Conservation (phyloP, 2,113 vertebrate genomes). For the Amphilophus citrinellus region DNA sequence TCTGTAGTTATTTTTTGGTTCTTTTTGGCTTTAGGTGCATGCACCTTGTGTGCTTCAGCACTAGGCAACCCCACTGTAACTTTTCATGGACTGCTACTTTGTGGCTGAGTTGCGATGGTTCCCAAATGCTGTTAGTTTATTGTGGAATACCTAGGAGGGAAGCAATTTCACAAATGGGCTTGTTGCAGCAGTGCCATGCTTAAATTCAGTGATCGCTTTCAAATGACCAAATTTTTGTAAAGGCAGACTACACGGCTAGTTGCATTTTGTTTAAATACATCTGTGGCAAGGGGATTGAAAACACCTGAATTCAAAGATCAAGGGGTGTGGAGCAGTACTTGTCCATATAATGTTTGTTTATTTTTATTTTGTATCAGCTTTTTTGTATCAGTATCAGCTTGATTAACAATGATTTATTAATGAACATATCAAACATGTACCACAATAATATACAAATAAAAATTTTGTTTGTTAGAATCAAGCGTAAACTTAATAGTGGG, state of each 20-base stretch:
- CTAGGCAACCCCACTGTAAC: too few species aligned
- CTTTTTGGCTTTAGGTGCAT: too few species aligned
- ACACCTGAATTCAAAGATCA: not conserved
- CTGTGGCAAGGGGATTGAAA: not conserved
- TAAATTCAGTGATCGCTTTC: not conserved
- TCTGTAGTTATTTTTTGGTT: too few species aligned
- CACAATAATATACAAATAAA: not conserved
- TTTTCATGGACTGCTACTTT: too few species aligned
- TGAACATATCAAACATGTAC: not conserved
- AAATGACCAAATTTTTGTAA: not conserved
- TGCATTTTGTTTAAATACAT: not conserved
- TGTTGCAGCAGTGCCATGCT: not conserved
- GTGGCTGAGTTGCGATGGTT: too few species aligned
- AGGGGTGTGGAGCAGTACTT: rapidly evolving
- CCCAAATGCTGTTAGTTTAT: too few species aligned
- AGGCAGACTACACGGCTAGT: not conserved
- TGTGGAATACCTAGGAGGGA: too few species aligned
- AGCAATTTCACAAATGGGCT: too few species aligned
- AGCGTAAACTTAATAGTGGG: rapidly evolving
- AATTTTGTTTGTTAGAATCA: rapidly evolving
- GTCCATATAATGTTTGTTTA: not conserved
- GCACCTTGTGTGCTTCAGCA: too few species aligned
- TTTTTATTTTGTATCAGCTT: not conserved
- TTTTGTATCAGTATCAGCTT: not conserved
- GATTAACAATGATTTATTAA: not conserved